phyloP scores from a whole-genome alignment of 2,888 invertebrate genomes.

The Sphaeridia pumilis region DNA sequence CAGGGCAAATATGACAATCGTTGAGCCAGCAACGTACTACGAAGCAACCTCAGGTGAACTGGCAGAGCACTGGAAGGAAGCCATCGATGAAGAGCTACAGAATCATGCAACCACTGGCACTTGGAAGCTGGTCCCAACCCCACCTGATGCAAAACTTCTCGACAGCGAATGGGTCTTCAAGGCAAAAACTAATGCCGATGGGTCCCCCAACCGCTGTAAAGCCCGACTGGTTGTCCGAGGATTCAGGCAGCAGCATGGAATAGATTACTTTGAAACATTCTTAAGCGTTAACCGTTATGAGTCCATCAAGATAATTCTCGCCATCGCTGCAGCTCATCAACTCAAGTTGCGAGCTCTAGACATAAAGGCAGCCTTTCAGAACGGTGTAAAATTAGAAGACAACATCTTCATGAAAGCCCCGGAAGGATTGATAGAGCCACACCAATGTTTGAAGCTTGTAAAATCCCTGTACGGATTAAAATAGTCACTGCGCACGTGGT shows the following conservation, averaged over 20 bases:
- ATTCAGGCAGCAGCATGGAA: constrained; percentile 8
- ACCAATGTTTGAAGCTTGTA: constrained; percentile 16
- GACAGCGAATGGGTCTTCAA: constrained; percentile 14
- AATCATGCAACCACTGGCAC: constrained; percentile 2
- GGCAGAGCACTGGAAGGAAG: background rate
- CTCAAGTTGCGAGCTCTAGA: constrained; percentile 9
- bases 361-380: constrained; percentile 15
- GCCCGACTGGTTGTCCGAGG: constrained; percentile 11
- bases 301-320: constrained; percentile 1
- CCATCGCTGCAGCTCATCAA: constrained; percentile 6
- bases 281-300: constrained; percentile 13
- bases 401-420: background rate
- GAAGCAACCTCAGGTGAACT: background rate
- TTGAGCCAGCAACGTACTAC: constrained; percentile 4
- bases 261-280: constrained; percentile 17
- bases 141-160: background rate
- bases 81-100: constrained; percentile 1
- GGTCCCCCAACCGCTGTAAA: constrained; percentile 3
- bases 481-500: constrained; percentile 33
- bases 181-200: constrained; percentile 10
- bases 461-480: constrained; percentile 33
- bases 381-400: constrained; percentile 7
- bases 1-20: background rate
- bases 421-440: constrained; percentile 26
- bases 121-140: constrained; percentile 2